Percentiles rank a stretch among this genome's conserved stretches.
These are phyloP conservation scores for Xiphophorus hellerii DNA, from an alignment of 2,113 vertebrate genomes.

Conservation along the genomic window DNA sequence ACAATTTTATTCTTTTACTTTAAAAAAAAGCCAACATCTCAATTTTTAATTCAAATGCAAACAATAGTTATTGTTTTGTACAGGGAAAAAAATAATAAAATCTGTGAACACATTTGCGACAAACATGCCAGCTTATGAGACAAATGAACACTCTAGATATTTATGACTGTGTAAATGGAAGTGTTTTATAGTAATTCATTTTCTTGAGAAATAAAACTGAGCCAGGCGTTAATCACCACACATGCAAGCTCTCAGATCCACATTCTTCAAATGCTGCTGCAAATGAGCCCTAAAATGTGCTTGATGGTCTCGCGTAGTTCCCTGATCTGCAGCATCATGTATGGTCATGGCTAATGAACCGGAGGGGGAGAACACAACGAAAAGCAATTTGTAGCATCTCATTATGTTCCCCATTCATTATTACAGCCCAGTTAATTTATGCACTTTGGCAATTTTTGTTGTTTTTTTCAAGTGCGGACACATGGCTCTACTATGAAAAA, in stretches of 20 bases:
- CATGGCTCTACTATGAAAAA: conserved; percentile 37
- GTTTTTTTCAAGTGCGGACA: conserved; percentile 21
- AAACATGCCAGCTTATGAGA: conserved; percentile 39
- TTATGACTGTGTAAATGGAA: conserved; percentile 70
- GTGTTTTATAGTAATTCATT: conserved; percentile 69
- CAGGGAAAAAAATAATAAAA: conserved; percentile 7
- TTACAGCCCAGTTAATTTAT: conserved; percentile 49
- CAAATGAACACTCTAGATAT: conserved; percentile 57
- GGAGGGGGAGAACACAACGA: conserved; percentile 44
- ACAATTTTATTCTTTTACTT: conserved; percentile 30
- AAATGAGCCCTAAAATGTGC: conserved; percentile 74
- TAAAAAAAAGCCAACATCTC: conserved; percentile 9
- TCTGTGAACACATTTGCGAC: conserved; percentile 5
- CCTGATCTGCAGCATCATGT: conserved; percentile 58
- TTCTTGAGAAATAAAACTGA: conserved; percentile 48
- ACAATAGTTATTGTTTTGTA: conserved; percentile 44
- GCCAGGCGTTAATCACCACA: conserved; percentile 62
- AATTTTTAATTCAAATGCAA: conserved; percentile 25
- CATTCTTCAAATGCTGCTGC: conserved; percentile 56
- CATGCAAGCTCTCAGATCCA: conserved; percentile 43
- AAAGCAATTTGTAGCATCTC: conserved; percentile 61
- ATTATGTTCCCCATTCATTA: conserved; percentile 57
- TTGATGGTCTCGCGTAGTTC: conserved; percentile 48
- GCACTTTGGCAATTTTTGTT: conserved; percentile 21
- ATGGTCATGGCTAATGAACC: conserved; percentile 67